Evolutionary conservation across 2,797 vertebrate genomes (phyloP).

Genomic region (Heliangelus exortis): DNA sequence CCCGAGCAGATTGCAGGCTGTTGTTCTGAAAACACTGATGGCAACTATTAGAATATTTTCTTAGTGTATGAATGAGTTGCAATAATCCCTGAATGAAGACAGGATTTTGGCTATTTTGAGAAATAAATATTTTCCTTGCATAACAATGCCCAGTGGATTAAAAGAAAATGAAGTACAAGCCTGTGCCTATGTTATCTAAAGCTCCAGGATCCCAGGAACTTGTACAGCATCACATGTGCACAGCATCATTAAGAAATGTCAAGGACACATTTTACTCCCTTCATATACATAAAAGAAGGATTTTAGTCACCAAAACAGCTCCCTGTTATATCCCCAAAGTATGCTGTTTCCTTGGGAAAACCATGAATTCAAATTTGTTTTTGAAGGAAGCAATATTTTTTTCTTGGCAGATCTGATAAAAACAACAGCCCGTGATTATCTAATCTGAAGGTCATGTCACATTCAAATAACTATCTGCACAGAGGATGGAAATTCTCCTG

Average conservation of each 20-base stretch:
- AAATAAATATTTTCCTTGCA: conserved; percentile 29
- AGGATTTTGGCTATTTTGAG: neutral
- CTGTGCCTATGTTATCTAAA: conserved; percentile 1
- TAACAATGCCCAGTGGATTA: neutral
- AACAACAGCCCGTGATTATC: conserved; percentile 48
- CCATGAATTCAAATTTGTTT: conserved; percentile 66
- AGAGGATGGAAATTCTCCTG: conserved; percentile 36
- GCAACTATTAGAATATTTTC: neutral
- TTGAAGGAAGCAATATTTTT: conserved; percentile 77
- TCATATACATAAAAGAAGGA: neutral
- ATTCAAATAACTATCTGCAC: conserved; percentile 35
- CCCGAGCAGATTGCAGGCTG: neutral
- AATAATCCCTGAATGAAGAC: conserved; percentile 2
- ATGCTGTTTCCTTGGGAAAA: conserved; percentile 67
- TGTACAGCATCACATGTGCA: neutral
- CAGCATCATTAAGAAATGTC: conserved; percentile 1
- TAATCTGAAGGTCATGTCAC: conserved; percentile 72
- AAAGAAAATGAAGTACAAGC: conserved; percentile 21
- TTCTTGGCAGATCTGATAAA: conserved; percentile 73
- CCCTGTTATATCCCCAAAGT: neutral
- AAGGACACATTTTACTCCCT: conserved; percentile 12
- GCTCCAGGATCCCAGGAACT: neutral
- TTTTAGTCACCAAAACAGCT: conserved; percentile 45
- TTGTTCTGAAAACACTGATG: neutral
- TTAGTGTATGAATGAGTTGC: neutral